A percentile compares a stretch with the other conserved stretches of the same genome.
Evolutionary conservation across 1,140 invertebrate species (phyloP).

Genomic region (Ladona fulva): DNA sequence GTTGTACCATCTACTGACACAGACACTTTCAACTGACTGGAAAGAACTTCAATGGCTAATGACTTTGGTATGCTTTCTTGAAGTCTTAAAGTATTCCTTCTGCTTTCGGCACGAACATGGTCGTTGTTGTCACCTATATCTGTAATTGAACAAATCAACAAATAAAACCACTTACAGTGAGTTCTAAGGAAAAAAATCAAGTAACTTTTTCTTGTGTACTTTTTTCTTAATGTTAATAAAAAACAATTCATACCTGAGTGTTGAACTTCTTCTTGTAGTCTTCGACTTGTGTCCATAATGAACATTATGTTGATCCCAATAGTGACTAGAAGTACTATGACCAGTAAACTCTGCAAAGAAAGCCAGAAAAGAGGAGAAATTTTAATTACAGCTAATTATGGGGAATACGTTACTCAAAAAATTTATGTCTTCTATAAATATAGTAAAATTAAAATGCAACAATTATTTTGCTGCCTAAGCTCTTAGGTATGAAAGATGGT

Average conservation of each 20-base stretch:
- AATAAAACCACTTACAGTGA: background rate
- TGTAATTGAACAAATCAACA: conserved; percentile 13
- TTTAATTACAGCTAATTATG: no score
- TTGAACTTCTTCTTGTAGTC: conserved; percentile 35
- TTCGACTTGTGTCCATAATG: conserved; percentile 45
- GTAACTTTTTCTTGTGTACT: no score
- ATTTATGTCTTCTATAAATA: no score
- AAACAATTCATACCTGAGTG: conserved; percentile 22
- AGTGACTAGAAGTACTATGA: conserved; percentile 43
- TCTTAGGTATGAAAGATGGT: no score
- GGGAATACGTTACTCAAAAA: no score
- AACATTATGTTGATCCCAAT: conserved; percentile 47
- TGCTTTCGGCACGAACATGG: conserved; percentile 20
- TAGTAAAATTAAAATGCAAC: no score
- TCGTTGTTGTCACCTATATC: conserved; percentile 19
- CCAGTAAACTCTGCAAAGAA: conserved; percentile 33
- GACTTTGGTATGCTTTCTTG: conserved; percentile 34
- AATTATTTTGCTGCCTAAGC: no score
- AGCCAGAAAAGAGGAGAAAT: background rate
- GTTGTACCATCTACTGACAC: conserved; percentile 50
- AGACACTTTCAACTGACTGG: conserved; percentile 45
- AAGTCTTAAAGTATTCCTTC: conserved; percentile 27
- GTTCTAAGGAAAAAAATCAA: no score
- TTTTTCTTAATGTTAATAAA: no score
- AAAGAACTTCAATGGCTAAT: conserved; percentile 45